phyloP scores from a whole-genome alignment of 2,888 invertebrate genomes.

The Drosophila siamana region DNA sequence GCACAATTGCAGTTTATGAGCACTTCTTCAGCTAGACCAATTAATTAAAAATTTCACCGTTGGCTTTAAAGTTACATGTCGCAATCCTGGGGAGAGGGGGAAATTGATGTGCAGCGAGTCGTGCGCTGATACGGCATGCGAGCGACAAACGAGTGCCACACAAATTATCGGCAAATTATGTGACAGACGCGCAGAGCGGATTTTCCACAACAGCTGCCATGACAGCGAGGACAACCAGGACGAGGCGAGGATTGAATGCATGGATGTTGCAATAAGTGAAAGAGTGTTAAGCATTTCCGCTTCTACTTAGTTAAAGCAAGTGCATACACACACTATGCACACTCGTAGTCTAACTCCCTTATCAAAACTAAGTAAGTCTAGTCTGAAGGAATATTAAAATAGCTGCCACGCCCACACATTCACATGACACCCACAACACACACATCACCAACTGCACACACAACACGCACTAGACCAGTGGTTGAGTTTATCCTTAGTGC shows the following conservation, averaged over 20 bases:
- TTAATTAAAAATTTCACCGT: constrained; percentile 48
- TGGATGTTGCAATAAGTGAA: background rate
- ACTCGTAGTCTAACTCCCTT: constrained; percentile 20
- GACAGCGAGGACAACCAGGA: constrained; percentile 24
- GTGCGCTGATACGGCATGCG: constrained; percentile 11
- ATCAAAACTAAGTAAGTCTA: constrained; percentile 46
- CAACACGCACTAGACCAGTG: constrained; percentile 10
- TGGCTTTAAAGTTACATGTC: constrained; percentile 30
- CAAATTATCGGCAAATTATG: constrained; percentile 58
- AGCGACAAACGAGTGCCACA: constrained; percentile 36
- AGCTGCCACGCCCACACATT: constrained; percentile 42
- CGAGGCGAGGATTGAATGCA: background rate
- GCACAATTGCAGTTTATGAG: background rate
- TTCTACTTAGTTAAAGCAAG: constrained; percentile 48
- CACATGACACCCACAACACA: constrained; percentile 4
- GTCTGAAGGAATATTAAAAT: constrained; percentile 52
- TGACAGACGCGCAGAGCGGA: constrained; percentile 45
- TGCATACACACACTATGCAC: constrained; percentile 10
- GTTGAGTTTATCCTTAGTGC: constrained; percentile 31
- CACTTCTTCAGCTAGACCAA: constrained; percentile 24
- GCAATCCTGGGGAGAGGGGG: background rate
- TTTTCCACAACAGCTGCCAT: constrained; percentile 74
- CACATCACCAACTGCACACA: background rate
- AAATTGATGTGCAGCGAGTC: constrained; percentile 19
- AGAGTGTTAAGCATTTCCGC: constrained; percentile 58